Evolutionary conservation across 2,797 vertebrate species (phyloP).

Genomic region (Choloepus didactylus): DNA sequence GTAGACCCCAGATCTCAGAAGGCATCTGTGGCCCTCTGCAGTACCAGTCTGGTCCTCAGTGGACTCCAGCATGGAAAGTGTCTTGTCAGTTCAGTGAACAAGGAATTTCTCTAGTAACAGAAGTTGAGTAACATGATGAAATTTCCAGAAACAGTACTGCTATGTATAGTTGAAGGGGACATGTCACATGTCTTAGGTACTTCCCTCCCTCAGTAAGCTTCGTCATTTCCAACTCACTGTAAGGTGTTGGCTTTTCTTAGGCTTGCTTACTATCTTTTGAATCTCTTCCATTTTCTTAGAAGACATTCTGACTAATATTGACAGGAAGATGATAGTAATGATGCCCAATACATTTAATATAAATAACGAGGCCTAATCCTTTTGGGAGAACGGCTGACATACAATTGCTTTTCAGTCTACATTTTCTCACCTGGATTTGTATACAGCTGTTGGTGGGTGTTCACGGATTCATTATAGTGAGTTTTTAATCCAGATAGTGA

Average conservation of each 20-base stretch:
- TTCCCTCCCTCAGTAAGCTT: neutral
- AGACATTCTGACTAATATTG: neutral
- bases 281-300: neutral
- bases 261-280: neutral
- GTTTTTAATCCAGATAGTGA: conserved; percentile 27
- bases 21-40: neutral
- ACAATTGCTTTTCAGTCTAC: neutral
- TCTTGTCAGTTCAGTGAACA: neutral
- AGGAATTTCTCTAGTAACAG: neutral
- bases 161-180: neutral
- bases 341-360: neutral
- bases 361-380: neutral
- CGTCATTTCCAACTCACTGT: neutral
- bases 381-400: conserved; percentile 1
- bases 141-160: neutral
- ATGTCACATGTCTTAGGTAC: neutral
- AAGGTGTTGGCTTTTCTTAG: neutral
- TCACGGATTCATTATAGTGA: neutral
- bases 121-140: neutral
- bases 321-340: neutral
- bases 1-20: neutral
- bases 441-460: neutral
- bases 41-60: neutral
- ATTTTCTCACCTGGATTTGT: neutral
- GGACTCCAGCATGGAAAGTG: neutral